Conservation (phyloP, 2,797 vertebrate genomes). For the Pterois miles region DNA sequence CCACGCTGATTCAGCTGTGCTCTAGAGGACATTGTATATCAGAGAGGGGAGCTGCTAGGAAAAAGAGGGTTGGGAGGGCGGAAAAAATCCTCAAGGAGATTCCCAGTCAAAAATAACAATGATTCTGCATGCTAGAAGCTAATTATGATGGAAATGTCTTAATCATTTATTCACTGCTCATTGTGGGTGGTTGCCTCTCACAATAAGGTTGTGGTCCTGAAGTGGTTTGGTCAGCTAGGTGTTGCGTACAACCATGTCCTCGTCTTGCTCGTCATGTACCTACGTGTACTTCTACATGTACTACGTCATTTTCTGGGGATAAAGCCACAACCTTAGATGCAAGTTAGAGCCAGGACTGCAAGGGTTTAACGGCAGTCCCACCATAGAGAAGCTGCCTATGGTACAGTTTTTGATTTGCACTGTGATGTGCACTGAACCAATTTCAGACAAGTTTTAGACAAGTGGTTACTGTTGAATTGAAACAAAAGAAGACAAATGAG, state of each 20-base stretch:
- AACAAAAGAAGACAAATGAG: too few species aligned
- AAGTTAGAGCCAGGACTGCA: not conserved
- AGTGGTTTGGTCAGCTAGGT: too few species aligned
- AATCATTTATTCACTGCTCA: not conserved
- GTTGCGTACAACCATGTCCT: not conserved
- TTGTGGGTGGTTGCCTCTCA: not conserved
- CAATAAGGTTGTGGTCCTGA: not conserved
- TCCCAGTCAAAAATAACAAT: conserved; percentile 45
- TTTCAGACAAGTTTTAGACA: too few species aligned
- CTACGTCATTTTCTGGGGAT: too few species aligned
- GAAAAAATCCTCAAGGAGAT: conserved; percentile 39
- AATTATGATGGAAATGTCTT: conserved; percentile 19
- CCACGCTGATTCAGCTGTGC: conserved; percentile 76
- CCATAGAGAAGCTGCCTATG: not conserved
- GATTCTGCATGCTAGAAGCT: not conserved
- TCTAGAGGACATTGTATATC: conserved; percentile 64
- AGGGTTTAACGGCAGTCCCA: not conserved
- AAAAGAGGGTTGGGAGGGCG: conserved; percentile 8
- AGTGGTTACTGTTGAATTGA: too few species aligned
- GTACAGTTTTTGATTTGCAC: not conserved
- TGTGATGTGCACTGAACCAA: too few species aligned
- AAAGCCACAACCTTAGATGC: not conserved
- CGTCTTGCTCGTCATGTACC: too few species aligned
- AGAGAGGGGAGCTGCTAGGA: conserved; percentile 39
- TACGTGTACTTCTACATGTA: too few species aligned